Conservation (phyloP, 2,113 vertebrate genomes). For the Euleptes europaea region DNA sequence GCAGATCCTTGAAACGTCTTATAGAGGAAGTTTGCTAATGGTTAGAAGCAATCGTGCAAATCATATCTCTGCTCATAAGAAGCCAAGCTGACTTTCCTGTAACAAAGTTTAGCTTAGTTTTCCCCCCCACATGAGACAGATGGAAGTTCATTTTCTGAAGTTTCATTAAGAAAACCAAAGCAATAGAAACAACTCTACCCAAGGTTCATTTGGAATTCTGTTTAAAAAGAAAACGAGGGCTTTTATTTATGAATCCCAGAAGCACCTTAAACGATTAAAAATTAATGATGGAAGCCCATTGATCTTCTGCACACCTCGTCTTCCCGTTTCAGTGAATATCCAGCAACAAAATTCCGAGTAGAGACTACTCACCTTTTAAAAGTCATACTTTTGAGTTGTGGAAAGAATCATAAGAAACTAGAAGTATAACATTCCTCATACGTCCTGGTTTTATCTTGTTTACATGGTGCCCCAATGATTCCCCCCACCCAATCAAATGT, state of each 20-base stretch:
- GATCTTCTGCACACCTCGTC: slow-evolving; percentile 52
- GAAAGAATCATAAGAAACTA: neutral
- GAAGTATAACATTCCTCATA: neutral
- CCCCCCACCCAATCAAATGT: slow-evolving; percentile 73
- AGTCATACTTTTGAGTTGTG: neutral
- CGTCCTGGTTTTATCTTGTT: neutral
- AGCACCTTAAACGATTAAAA: slow-evolving; percentile 79
- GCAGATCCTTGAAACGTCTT: neutral
- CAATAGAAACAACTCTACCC: neutral
- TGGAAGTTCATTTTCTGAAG: neutral
- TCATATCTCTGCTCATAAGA: neutral
- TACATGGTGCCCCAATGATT: slow-evolving; percentile 46
- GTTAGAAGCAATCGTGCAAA: neutral
- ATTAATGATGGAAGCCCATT: slow-evolving; percentile 67
- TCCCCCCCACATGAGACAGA: too few relatives aligned
- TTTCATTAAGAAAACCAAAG: neutral
- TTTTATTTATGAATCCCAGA: slow-evolving; percentile 79
- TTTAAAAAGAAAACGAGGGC: slow-evolving; percentile 37
- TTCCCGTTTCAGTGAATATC: slow-evolving; percentile 49
- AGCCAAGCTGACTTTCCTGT: neutral
- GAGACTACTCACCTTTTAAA: neutral
- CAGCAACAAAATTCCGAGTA: slow-evolving; percentile 15
- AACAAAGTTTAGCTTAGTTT: neutral
- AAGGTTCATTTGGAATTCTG: slow-evolving; percentile 41
- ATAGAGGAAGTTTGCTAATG: neutral